These are phyloP conservation scores for Pachyuromys duprasi DNA, from an alignment of 2,797 vertebrate genomes.

Conservation along the genomic window DNA sequence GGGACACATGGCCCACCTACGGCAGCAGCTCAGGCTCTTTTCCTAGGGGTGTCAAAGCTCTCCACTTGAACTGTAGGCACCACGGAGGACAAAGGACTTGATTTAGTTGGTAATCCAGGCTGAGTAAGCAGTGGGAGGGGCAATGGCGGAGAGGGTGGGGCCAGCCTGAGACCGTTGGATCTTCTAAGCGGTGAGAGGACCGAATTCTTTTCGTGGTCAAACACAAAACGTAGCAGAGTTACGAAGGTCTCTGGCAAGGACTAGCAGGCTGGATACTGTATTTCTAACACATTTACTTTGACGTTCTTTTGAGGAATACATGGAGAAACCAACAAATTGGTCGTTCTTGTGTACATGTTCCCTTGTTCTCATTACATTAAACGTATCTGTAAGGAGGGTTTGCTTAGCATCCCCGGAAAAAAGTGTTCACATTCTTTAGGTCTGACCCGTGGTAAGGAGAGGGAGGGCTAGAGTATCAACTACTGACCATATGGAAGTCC, in stretches of 20 bases:
- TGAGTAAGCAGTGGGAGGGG: neutral
- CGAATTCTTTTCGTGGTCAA: slow-evolving; percentile 73
- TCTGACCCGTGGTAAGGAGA: slow-evolving; percentile 90
- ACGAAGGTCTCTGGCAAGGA: slow-evolving; percentile 87
- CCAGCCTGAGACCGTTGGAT: neutral
- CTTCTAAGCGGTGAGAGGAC: slow-evolving; percentile 34
- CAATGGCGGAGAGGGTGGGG: neutral
- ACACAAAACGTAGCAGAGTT: slow-evolving; percentile 79
- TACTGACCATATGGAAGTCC: slow-evolving; percentile 89
- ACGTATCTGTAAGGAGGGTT: slow-evolving; percentile 86
- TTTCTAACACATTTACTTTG: slow-evolving; percentile 87
- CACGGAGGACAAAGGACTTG: neutral
- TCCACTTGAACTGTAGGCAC: neutral
- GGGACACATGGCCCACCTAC: neutral
- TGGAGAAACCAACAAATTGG: slow-evolving; percentile 81
- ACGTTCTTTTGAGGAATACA: slow-evolving; percentile 86
- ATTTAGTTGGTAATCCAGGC: neutral
- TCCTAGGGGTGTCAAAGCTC: neutral
- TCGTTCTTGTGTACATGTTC: slow-evolving; percentile 85
- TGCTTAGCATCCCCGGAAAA: slow-evolving; percentile 90
- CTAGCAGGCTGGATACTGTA: slow-evolving; percentile 85
- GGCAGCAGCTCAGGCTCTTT: slow-evolving; percentile 18
- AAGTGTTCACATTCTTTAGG: slow-evolving; percentile 97
- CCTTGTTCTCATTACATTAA: slow-evolving; percentile 87
- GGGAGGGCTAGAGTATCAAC: slow-evolving; percentile 86